Percentiles rank a stretch among this genome's conserved stretches.
Evolutionary conservation across 2,888 invertebrate genomes (phyloP).

Genomic region (Rotaria macrura): DNA sequence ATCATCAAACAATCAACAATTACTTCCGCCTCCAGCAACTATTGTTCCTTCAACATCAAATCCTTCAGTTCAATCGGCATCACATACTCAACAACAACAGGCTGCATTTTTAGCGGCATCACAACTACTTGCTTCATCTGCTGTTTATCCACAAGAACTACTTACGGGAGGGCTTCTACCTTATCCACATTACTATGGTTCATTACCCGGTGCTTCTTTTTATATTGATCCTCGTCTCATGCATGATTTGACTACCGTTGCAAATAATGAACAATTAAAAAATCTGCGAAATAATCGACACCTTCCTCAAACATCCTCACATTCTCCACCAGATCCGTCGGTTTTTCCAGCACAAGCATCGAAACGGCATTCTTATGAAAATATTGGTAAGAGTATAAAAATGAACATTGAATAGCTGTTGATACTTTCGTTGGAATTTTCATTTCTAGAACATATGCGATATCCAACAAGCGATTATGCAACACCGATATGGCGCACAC

Average conservation of each 20-base stretch:
- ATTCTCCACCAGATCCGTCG: background rate
- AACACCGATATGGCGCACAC: background rate
- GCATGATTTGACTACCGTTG: background rate
- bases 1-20: background rate
- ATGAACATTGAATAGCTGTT: background rate
- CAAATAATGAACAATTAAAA: constrained; percentile 17
- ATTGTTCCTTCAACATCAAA: background rate
- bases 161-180: background rate
- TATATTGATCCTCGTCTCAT: background rate
- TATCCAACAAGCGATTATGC: background rate
- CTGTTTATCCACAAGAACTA: background rate
- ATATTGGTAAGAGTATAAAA: background rate
- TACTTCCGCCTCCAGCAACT: background rate
- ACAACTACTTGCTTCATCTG: background rate
- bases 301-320: background rate
- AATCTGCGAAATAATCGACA: background rate
- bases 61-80: background rate
- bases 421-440: background rate
- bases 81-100: background rate
- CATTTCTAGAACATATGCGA: background rate
- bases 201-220: background rate
- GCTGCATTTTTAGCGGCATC: background rate
- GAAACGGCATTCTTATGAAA: background rate
- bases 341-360: background rate
- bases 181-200: background rate